Conservation (phyloP, 2,888 invertebrate species). For the Diarsia mendica region DNA sequence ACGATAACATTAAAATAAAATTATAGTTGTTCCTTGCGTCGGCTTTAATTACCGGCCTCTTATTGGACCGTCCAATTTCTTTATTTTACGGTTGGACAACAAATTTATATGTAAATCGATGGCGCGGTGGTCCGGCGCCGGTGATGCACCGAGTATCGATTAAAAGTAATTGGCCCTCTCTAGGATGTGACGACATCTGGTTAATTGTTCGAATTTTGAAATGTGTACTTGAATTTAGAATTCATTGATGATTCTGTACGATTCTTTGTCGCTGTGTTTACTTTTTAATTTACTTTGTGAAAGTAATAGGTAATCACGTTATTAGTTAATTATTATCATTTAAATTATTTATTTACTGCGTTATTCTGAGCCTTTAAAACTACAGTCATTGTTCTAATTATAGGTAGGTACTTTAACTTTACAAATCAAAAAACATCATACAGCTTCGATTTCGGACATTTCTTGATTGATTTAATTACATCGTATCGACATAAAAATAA, state of each 20-base stretch:
- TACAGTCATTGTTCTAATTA: background rate
- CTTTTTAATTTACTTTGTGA: too few relatives aligned
- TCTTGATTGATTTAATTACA: slow-evolving; percentile 54
- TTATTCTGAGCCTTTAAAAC: background rate
- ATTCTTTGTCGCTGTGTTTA: background rate
- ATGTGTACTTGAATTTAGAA: background rate
- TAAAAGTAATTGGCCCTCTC: slow-evolving; percentile 77
- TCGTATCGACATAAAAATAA: slow-evolving; percentile 60
- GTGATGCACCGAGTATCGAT: slow-evolving; percentile 74
- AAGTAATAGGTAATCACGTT: too few relatives aligned
- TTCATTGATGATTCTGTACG: background rate
- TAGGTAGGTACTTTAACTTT: background rate
- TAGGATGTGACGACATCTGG: slow-evolving; percentile 68
- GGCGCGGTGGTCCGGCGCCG: slow-evolving; percentile 84
- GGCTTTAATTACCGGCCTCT: slow-evolving; percentile 84
- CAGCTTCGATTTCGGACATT: slow-evolving; percentile 8
- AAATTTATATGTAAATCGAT: slow-evolving; percentile 89
- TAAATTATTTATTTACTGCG: background rate
- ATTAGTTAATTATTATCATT: background rate
- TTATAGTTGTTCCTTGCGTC: slow-evolving; percentile 82
- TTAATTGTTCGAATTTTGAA: slow-evolving; percentile 53
- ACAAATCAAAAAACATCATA: slow-evolving; percentile 1
- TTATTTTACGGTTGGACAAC: slow-evolving; percentile 88
- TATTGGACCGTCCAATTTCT: slow-evolving; percentile 86
- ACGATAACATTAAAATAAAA: slow-evolving; percentile 84